These are phyloP conservation scores for Manis pentadactyla DNA, from an alignment of 2,797 vertebrate species.

Conservation along the genomic window DNA sequence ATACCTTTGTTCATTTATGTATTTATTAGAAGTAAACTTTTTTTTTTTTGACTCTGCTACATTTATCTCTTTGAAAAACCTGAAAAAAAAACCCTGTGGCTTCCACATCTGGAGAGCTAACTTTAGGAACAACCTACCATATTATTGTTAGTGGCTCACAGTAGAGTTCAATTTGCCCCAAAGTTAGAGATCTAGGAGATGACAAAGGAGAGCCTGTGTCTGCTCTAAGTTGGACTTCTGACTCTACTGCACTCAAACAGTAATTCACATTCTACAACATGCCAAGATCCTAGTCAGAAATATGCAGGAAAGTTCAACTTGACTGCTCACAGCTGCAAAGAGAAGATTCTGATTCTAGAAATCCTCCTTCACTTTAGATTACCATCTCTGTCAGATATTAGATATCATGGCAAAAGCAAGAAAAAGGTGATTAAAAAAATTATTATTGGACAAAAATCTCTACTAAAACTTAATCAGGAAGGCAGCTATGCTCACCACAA, in stretches of 20 bases:
- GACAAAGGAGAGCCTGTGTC: not conserved
- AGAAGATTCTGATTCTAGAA: not conserved
- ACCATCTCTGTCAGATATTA: not conserved
- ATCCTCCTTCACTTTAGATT: not conserved
- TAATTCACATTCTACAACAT: not conserved
- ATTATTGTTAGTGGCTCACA: not conserved
- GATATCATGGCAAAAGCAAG: not conserved
- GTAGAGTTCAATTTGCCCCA: not conserved
- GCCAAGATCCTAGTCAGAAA: not conserved
- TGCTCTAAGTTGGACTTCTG: not conserved
- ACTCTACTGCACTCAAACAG: not conserved
- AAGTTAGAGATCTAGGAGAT: not conserved
- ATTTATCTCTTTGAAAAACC: not conserved
- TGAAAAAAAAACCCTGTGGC: not conserved
- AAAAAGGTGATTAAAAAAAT: constrained; percentile 10
- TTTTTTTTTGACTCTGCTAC: not conserved
- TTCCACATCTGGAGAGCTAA: not conserved
- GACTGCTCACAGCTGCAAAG: not conserved
- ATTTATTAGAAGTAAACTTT: not conserved
- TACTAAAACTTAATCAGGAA: not conserved
- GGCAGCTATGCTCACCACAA: not conserved
- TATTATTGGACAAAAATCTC: not conserved
- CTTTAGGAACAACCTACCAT: not conserved
- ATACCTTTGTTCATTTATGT: not conserved
- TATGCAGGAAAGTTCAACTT: not conserved